Conservation (phyloP, 2,888 invertebrate species). For the Junonia oenone region DNA sequence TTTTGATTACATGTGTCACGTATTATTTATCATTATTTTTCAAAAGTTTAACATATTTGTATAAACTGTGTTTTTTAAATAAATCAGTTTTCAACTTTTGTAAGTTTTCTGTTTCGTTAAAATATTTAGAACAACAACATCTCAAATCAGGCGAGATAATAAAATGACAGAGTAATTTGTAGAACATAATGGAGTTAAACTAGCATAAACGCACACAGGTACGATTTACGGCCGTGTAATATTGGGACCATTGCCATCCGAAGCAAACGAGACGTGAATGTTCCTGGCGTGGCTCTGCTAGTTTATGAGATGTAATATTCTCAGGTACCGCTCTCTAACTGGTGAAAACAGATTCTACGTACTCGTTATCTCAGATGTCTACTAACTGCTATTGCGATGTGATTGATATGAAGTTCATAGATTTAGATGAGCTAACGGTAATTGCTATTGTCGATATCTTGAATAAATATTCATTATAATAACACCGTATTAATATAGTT, state of each 20-base stretch:
- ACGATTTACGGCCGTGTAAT: conserved; percentile 67
- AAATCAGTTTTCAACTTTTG: too few relatives aligned
- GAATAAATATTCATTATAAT: too few relatives aligned
- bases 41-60: too few relatives aligned
- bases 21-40: too few relatives aligned
- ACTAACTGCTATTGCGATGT: neutral
- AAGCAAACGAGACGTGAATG: conserved; percentile 57
- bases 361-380: neutral
- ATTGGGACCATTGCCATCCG: conserved; percentile 63
- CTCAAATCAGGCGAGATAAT: neutral
- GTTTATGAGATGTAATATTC: conserved; percentile 68
- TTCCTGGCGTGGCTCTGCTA: conserved; percentile 45
- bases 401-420: neutral
- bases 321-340: conserved; percentile 33
- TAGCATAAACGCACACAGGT: conserved; percentile 34
- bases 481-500: too few relatives aligned
- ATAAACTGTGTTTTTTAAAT: too few relatives aligned
- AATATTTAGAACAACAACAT: neutral
- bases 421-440: too few relatives aligned
- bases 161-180: neutral
- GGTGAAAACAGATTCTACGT: conserved; percentile 5
- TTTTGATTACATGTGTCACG: too few relatives aligned
- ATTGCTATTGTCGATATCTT: too few relatives aligned
- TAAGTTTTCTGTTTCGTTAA: too few relatives aligned
- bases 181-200: neutral